phyloP scores from a whole-genome alignment of 2,888 invertebrate species.

The Myopa tessellatipennis region DNA sequence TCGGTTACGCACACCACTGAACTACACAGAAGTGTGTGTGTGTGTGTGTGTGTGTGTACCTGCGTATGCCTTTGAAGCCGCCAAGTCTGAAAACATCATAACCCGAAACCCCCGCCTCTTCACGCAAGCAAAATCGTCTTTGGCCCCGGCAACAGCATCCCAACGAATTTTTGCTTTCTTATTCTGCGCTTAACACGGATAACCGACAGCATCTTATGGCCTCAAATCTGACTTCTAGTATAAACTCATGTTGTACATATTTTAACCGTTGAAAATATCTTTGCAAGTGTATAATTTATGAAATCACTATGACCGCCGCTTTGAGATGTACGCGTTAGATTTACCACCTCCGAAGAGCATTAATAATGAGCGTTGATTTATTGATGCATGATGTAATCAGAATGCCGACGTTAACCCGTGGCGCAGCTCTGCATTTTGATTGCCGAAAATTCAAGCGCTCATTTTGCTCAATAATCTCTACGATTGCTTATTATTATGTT shows the following conservation, averaged over 20 bases:
- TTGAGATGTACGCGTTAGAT: slow-evolving; percentile 3
- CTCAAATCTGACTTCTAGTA: background rate
- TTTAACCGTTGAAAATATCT: too few species aligned
- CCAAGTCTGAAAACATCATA: slow-evolving; percentile 45
- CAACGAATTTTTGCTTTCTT: slow-evolving; percentile 2
- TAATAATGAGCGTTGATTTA: slow-evolving; percentile 48
- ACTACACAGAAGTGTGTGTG: too few species aligned
- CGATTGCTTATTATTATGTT: slow-evolving; percentile 43
- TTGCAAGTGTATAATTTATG: too few species aligned
- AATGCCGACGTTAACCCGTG: background rate
- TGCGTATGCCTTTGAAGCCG: slow-evolving; percentile 39
- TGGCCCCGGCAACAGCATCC: background rate
- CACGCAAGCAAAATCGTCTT: background rate
- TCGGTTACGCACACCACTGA: too few species aligned
- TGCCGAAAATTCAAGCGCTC: background rate
- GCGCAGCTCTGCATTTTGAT: background rate
- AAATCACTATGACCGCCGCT: too few species aligned
- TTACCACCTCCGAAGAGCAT: slow-evolving; percentile 29
- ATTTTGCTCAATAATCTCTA: slow-evolving; percentile 22
- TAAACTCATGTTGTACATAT: too few species aligned
- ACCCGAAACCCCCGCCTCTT: slow-evolving; percentile 12
- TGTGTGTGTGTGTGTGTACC: too few species aligned
- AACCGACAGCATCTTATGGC: background rate
- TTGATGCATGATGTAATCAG: slow-evolving; percentile 47
- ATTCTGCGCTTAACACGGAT: background rate